Evolutionary conservation across 2,888 invertebrate genomes (phyloP).

Genomic region (Nemotelus nigrinus): DNA sequence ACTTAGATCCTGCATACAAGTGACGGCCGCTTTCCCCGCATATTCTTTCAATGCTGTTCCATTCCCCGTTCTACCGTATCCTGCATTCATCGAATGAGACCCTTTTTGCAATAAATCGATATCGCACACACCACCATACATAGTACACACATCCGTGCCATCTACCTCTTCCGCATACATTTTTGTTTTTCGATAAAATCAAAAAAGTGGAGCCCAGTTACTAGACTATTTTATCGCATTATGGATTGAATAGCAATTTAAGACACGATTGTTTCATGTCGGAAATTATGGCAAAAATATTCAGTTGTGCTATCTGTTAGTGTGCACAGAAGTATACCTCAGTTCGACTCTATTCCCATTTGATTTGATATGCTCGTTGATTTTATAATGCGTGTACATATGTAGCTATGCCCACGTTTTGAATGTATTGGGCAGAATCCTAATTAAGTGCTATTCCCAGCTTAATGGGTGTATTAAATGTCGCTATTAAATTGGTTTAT

Average conservation of each 20-base stretch:
- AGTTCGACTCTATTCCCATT: background rate
- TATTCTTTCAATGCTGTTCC: background rate
- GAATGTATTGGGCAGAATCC: background rate
- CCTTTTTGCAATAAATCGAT: slow-evolving; percentile 38
- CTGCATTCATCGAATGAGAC: slow-evolving; percentile 20
- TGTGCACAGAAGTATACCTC: background rate
- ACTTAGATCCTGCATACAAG: background rate
- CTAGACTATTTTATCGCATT: slow-evolving; percentile 42
- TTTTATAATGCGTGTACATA: slow-evolving; percentile 8
- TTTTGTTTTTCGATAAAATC: slow-evolving; percentile 22
- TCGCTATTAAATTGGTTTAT: slow-evolving; percentile 25
- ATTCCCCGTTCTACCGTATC: background rate
- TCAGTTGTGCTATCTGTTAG: slow-evolving; percentile 5
- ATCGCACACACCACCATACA: slow-evolving; percentile 10
- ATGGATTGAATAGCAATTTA: slow-evolving; percentile 23
- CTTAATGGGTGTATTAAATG: slow-evolving; percentile 30
- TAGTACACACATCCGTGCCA: background rate
- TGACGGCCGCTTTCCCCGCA: background rate
- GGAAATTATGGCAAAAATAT: slow-evolving; percentile 32
- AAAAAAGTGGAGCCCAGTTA: slow-evolving; percentile 26
- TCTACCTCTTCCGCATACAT: slow-evolving; percentile 1
- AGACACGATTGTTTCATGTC: slow-evolving; percentile 37
- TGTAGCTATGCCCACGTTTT: no score
- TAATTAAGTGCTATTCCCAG: slow-evolving; percentile 22
- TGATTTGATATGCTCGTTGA: slow-evolving; percentile 26